A percentile compares a stretch with the other conserved stretches of the same genome.
phyloP scores from a whole-genome alignment of 2,888 invertebrate genomes.

The Colostygia pectinataria region DNA sequence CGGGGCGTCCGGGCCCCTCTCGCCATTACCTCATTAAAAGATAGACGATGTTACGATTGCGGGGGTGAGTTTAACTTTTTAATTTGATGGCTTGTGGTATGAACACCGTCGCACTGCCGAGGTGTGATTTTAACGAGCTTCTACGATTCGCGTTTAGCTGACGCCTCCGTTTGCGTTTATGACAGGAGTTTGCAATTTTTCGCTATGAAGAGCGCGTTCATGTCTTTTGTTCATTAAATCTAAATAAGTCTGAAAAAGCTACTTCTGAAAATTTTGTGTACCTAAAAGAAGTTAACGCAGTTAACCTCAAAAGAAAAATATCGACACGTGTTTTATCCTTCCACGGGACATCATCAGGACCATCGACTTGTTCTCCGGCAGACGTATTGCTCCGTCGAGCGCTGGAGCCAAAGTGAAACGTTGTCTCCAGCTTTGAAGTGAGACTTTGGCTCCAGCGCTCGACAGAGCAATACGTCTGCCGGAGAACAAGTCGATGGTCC shows the following conservation, averaged over 20 bases:
- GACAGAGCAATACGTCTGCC: too few species aligned
- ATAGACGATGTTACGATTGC: slow-evolving; percentile 54
- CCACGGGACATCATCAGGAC: too few species aligned
- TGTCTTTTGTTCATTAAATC: slow-evolving; percentile 21
- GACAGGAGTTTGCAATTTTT: slow-evolving; percentile 1
- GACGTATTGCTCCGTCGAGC: too few species aligned
- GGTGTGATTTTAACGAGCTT: slow-evolving; percentile 64
- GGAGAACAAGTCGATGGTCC: too few species aligned
- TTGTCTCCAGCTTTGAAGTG: too few species aligned
- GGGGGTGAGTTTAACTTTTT: slow-evolving; percentile 70
- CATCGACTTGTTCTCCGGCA: too few species aligned
- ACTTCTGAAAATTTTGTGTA: too few species aligned
- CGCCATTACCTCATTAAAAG: slow-evolving; percentile 75
- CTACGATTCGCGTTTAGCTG: slow-evolving; percentile 9
- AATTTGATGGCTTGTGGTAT: slow-evolving; percentile 67
- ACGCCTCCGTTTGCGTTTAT: slow-evolving; percentile 1
- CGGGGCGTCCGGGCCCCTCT: slow-evolving; percentile 47
- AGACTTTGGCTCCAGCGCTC: too few species aligned
- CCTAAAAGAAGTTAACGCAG: too few species aligned
- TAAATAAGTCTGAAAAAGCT: neutral
- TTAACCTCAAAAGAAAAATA: too few species aligned
- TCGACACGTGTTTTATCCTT: too few species aligned
- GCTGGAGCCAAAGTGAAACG: too few species aligned
- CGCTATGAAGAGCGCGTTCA: slow-evolving; percentile 22
- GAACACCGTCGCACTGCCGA: slow-evolving; percentile 46